Conservation (phyloP, 1,140 invertebrate species). For the Ruditapes philippinarum region DNA sequence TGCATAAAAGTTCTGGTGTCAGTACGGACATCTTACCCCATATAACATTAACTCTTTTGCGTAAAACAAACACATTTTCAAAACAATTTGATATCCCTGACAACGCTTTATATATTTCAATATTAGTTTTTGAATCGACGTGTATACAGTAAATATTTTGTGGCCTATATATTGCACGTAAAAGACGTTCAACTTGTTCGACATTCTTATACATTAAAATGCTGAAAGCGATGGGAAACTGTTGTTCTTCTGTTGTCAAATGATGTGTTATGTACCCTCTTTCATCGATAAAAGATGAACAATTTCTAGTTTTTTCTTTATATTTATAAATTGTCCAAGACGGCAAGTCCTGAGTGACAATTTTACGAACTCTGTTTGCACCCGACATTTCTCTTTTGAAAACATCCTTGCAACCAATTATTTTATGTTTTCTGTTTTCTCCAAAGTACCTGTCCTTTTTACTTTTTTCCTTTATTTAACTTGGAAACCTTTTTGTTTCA, state of each 20-base stretch:
- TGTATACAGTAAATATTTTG: too few species aligned
- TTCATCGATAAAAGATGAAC: constrained; percentile 36
- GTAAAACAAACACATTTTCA: constrained; percentile 79
- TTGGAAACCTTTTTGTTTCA: too few species aligned
- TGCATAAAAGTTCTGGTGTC: constrained; percentile 78
- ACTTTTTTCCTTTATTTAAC: too few species aligned
- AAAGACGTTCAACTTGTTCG: constrained; percentile 79
- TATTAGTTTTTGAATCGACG: constrained; percentile 77
- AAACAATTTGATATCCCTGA: constrained; percentile 77
- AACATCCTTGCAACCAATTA: too few species aligned
- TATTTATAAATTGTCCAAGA: not conserved
- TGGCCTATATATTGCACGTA: too few species aligned
- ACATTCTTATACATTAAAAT: constrained; percentile 79
- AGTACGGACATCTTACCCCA: constrained; percentile 75
- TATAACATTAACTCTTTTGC: constrained; percentile 61
- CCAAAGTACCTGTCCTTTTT: too few species aligned
- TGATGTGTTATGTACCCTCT: constrained; percentile 69
- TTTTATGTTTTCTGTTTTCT: too few species aligned
- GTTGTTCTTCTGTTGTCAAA: constrained; percentile 68
- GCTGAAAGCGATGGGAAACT: too few species aligned
- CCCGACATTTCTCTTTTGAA: too few species aligned
- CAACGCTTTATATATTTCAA: constrained; percentile 66
- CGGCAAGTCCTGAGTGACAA: too few species aligned
- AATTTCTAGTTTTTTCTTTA: not conserved
- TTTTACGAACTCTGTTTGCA: too few species aligned